These are phyloP conservation scores for Heterocephalus glaber DNA, from an alignment of 2,113 vertebrate genomes.

Conservation along the genomic window DNA sequence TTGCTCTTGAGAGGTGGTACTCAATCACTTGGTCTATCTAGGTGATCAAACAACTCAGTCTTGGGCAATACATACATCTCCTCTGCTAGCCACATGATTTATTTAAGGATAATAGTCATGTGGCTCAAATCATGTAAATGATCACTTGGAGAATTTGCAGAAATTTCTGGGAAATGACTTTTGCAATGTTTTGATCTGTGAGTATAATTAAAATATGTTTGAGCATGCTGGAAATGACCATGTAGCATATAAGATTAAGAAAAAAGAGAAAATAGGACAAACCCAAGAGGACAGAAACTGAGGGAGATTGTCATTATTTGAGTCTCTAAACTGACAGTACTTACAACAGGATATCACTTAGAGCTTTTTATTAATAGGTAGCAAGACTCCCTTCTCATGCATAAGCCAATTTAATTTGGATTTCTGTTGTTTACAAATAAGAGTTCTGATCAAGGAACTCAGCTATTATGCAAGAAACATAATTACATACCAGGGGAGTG, in stretches of 20 bases:
- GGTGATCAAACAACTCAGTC: neutral
- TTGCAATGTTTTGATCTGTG: neutral
- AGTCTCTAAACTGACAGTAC: neutral
- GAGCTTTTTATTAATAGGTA: neutral
- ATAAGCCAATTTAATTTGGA: neutral
- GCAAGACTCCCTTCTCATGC: neutral
- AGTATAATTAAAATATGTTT: neutral
- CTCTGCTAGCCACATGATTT: neutral
- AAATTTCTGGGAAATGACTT: neutral
- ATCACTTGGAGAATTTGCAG: neutral
- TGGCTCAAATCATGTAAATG: neutral
- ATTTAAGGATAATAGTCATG: neutral
- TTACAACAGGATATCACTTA: neutral
- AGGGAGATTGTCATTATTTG: neutral
- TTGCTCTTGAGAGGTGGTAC: neutral
- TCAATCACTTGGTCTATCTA: neutral
- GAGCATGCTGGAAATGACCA: neutral
- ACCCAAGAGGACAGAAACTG: neutral
- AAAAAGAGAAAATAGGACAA: neutral
- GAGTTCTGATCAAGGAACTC: neutral
- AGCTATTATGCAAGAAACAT: neutral
- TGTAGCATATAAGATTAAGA: neutral
- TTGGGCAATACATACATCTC: neutral
- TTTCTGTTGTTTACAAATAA: conserved; percentile 15
- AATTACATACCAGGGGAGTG: neutral